phyloP scores from a whole-genome alignment of 2,888 invertebrate species.

The Toxonevra muliebris region DNA sequence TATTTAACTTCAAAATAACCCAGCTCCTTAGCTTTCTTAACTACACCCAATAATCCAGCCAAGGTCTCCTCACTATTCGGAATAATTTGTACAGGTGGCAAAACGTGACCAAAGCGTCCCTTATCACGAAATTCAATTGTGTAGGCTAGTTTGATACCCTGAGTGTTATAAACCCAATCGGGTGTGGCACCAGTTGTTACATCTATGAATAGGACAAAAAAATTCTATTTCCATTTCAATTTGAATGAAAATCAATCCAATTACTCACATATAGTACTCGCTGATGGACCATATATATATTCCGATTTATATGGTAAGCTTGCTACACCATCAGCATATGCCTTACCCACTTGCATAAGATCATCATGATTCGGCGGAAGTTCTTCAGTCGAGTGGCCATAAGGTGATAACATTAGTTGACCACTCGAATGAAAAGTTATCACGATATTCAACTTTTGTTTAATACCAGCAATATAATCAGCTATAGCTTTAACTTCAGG shows the following conservation, averaged over 20 bases:
- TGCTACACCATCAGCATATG: slow-evolving; percentile 67
- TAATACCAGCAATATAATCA: slow-evolving; percentile 64
- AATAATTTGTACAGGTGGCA: slow-evolving; percentile 73
- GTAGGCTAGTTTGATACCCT: slow-evolving; percentile 66
- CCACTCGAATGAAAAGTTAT: slow-evolving; percentile 74
- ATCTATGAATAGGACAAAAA: slow-evolving; percentile 53
- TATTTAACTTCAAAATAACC: slow-evolving; percentile 47
- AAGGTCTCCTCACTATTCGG: slow-evolving; percentile 70
- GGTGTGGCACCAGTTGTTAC: slow-evolving; percentile 63
- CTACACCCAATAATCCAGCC: slow-evolving; percentile 63
- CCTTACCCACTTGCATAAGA: slow-evolving; percentile 66
- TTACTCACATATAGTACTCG: slow-evolving; percentile 68
- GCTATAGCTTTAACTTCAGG: slow-evolving; percentile 67
- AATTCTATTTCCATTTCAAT: too few species aligned
- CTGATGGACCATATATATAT: slow-evolving; percentile 69
- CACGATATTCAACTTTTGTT: slow-evolving; percentile 66
- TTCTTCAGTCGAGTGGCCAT: slow-evolving; percentile 65
- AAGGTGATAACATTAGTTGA: slow-evolving; percentile 71
- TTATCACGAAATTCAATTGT: slow-evolving; percentile 72
- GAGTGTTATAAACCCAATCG: slow-evolving; percentile 69
- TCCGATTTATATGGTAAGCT: slow-evolving; percentile 65
- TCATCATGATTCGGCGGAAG: slow-evolving; percentile 66
- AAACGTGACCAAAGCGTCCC: slow-evolving; percentile 73
- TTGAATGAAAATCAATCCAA: slow-evolving; percentile 50
- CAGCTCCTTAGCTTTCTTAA: slow-evolving; percentile 60